Evolutionary conservation across 2,888 invertebrate species (phyloP), one percentile per base, ranked within the genome.

Genomic region (Luperina testacea): DNA sequence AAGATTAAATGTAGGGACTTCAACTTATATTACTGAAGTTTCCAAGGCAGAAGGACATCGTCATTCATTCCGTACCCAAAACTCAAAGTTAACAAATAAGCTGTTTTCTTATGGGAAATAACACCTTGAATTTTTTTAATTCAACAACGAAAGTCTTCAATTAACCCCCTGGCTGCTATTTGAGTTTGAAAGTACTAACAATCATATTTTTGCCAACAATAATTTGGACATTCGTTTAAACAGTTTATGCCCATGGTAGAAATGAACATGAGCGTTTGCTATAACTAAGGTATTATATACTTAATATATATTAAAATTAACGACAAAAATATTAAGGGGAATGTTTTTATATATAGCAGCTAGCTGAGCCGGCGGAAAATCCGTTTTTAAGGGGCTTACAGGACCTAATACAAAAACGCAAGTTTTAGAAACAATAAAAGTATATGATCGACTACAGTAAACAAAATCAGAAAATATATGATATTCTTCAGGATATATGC

Each of bases 71-170:
- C 57, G n/a, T n/a, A n/a, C n/a, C 1, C n/a, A 59, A n/a, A 57
- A 59, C 57, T 59, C n/a, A n/a, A 59, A 59, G 57, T 59, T n/a
- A 59, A 59, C 24, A 59, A n/a, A 59, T 13, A 59, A n/a, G 57
- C n/a, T n/a, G n/a, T 59, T n/a, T 59, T 59, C 57, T 59, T 59
- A n/a, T 59, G 57, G 57, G 57, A 59, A 59, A 61, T 61, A 27
- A 61, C 63, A 63, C 32, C 32, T 63, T 32, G 32, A 20, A 4
- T n/a, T 59, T 59, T 59, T 59, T n/a, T n/a, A n/a, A 59, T 59
- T n/a, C 2, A 8, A 65, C 15, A 65, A 65, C 0, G 57, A 59
- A 65, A 38, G 13, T 13, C 38, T 42, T 15, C 8, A 42, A 65
- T 59, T 59, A 38, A 65, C 65, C 38, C 65, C 42, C 24, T 42